A percentile compares a stretch with the other conserved stretches of the same genome.
Evolutionary conservation across 1,140 invertebrate species (phyloP).

Genomic region (Lordiphosa mommai): DNA sequence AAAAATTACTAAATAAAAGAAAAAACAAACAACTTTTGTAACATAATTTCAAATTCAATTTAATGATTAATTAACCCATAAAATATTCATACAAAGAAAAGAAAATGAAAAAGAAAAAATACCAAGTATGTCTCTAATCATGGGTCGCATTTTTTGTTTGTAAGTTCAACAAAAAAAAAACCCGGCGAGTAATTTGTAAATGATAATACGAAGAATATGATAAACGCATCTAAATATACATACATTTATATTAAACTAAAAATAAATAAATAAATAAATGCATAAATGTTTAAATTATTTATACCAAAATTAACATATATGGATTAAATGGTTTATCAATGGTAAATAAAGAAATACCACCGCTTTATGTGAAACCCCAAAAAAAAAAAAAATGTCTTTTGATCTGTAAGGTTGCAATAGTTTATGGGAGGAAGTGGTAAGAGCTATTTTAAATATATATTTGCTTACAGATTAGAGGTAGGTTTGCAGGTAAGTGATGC

Average conservation of each 20-base stretch:
- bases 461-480: too few species aligned
- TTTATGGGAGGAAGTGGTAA: too few species aligned
- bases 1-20: constrained; percentile 35
- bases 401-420: too few species aligned
- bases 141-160: constrained; percentile 31
- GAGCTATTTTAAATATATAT: too few species aligned
- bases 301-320: constrained; percentile 51
- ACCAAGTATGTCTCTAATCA: constrained; percentile 45
- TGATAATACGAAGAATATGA: constrained; percentile 38
- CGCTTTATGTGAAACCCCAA: constrained; percentile 77
- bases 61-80: constrained; percentile 27
- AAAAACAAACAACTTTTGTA: constrained; percentile 59
- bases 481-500: too few species aligned
- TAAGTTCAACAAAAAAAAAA: constrained; percentile 42
- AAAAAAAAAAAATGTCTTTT: constrained; percentile 14
- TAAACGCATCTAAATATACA: constrained; percentile 28
- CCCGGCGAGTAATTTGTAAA: constrained; percentile 42
- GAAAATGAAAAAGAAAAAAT: constrained; percentile 21
- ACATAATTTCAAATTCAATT: constrained; percentile 65
- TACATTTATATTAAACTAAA: constrained; percentile 34
- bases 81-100: constrained; percentile 27
- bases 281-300: constrained; percentile 70
- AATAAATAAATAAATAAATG: constrained; percentile 48
- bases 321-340: constrained; percentile 74
- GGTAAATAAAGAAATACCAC: constrained; percentile 79